Evolutionary conservation across 2,113 vertebrate genomes (phyloP).

Genomic region (human): GRCh38 chr3:15630501-15631000

Average conservation of each 20-base stretch:
- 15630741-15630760: not conserved
- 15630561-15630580: not conserved
- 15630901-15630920: accelerated
- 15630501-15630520: not conserved
- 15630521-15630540: not conserved
- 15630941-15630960: not conserved
- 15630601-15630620: not conserved
- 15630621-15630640: not conserved
- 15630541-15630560: not conserved
- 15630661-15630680: not conserved
- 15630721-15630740: not conserved
- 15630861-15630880: not conserved
- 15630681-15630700: conserved; percentile 1
- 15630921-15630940: not conserved
- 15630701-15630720: not conserved
- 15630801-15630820: not conserved
- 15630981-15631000: not conserved
- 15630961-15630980: not conserved
- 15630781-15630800: not conserved
- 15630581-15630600: not conserved
- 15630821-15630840: not conserved
- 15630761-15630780: not conserved
- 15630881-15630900: not conserved
- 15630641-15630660: not conserved
- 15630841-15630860: not conserved